Conservation (phyloP, 2,888 invertebrate genomes). For the Cryptus viduatorius region DNA sequence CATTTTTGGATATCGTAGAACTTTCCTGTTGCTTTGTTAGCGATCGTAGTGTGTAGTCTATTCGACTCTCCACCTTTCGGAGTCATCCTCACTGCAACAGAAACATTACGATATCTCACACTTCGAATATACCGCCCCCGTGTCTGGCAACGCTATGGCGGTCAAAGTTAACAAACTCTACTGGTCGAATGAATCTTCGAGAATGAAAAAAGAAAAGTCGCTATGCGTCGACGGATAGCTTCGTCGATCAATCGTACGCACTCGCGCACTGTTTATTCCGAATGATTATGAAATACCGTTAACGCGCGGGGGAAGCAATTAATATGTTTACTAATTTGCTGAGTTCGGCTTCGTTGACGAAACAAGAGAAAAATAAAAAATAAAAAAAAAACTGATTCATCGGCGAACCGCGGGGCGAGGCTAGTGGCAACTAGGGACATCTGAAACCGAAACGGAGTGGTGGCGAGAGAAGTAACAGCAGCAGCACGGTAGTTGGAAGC, state of each 20-base stretch:
- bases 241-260: background rate
- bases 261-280: background rate
- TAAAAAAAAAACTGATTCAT: conserved; percentile 20
- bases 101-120: background rate
- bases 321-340: conserved; percentile 4
- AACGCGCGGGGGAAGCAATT: background rate
- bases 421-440: background rate
- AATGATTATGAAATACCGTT: conserved; percentile 30
- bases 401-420: conserved; percentile 51
- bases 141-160: conserved; percentile 31
- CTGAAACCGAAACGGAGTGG: conserved; percentile 5
- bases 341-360: conserved; percentile 4
- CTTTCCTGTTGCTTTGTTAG: background rate
- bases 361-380: background rate
- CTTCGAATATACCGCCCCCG: conserved; percentile 35
- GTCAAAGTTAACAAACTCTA: conserved; percentile 10
- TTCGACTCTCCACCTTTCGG: conserved; percentile 12
- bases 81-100: background rate
- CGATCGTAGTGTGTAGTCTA: background rate
- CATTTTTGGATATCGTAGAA: background rate
- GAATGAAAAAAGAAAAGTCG: conserved; percentile 33
- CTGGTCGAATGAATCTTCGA: conserved; percentile 11
- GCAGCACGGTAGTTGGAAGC: conserved; percentile 19
- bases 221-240: conserved; percentile 44
- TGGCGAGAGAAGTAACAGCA: background rate